phyloP scores from a whole-genome alignment of 2,888 invertebrate species.

The Ashinkailepas kermadecensis region DNA sequence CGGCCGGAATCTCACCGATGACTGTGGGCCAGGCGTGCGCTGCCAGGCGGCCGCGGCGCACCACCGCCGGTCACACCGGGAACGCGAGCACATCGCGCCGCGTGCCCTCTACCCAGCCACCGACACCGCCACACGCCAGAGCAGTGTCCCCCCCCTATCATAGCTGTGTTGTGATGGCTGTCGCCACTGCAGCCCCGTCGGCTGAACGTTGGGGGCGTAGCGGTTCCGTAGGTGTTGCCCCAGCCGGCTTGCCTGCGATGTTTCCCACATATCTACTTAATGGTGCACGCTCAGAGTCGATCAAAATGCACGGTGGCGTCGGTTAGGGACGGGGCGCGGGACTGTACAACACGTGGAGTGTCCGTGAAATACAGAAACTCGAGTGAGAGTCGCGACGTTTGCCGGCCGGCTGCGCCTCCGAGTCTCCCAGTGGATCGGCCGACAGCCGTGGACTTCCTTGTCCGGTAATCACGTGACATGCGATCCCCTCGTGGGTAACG shows the following conservation, averaged over 20 bases:
- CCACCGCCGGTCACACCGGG: too few species aligned
- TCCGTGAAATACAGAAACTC: neutral
- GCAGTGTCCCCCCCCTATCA: too few species aligned
- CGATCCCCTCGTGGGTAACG: too few species aligned
- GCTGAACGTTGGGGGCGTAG: neutral
- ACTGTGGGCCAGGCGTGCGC: too few species aligned
- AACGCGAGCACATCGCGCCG: neutral
- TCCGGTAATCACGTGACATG: too few species aligned
- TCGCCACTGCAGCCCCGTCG: neutral
- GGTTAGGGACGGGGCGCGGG: neutral
- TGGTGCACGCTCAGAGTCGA: neutral
- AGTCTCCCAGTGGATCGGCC: too few species aligned
- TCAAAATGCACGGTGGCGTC: neutral
- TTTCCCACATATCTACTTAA: neutral
- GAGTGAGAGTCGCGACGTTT: neutral
- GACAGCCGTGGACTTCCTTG: too few species aligned
- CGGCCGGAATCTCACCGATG: too few species aligned
- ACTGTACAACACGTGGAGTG: constrained; percentile 6
- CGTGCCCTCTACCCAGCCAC: neutral
- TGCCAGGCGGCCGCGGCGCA: too few species aligned
- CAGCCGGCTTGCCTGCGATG: neutral
- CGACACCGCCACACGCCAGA: neutral
- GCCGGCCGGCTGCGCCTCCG: too few species aligned
- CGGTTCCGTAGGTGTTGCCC: neutral
- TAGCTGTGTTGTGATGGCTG: neutral